Percentiles rank a stretch among this genome's conserved stretches.
Evolutionary conservation across 1,140 invertebrate species (phyloP).

Genomic region (Neuroterus valhalla): DNA sequence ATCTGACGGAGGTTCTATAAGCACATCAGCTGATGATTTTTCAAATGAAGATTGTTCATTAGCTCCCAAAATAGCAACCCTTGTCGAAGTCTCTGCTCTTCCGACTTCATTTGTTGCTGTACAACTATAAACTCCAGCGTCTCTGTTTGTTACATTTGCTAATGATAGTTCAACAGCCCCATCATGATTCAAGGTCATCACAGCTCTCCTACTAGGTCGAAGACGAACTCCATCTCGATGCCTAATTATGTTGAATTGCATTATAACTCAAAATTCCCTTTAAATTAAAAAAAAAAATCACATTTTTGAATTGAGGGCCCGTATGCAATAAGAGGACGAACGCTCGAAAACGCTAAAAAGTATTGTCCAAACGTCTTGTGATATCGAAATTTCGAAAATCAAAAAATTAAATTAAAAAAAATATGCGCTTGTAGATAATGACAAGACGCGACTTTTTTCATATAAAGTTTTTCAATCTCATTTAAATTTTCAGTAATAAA

Average conservation of each 20-base stretch:
- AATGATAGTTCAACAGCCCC: constrained; percentile 86
- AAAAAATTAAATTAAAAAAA: too few relatives aligned
- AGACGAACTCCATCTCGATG: constrained; percentile 82
- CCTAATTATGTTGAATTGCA: constrained; percentile 66
- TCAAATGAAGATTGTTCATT: constrained; percentile 40
- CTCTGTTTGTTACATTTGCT: constrained; percentile 78
- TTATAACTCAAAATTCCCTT: too few relatives aligned
- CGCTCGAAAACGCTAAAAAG: too few relatives aligned
- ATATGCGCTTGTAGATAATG: too few relatives aligned
- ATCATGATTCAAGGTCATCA: constrained; percentile 86
- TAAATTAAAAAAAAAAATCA: too few relatives aligned
- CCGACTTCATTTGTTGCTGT: constrained; percentile 91
- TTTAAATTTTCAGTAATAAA: too few relatives aligned
- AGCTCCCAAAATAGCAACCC: constrained; percentile 78
- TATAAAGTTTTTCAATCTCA: too few relatives aligned
- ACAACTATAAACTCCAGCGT: constrained; percentile 92
- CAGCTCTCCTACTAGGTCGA: constrained; percentile 82
- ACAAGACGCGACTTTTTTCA: too few relatives aligned
- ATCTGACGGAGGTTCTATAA: constrained; percentile 64
- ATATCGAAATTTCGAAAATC: too few relatives aligned
- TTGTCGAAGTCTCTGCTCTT: constrained; percentile 82
- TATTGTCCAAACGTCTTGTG: too few relatives aligned
- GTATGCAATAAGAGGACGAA: too few relatives aligned
- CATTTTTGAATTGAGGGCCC: background rate
- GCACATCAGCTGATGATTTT: constrained; percentile 59